phyloP scores from a whole-genome alignment of 2,888 invertebrate species.

The Tuta absoluta region DNA sequence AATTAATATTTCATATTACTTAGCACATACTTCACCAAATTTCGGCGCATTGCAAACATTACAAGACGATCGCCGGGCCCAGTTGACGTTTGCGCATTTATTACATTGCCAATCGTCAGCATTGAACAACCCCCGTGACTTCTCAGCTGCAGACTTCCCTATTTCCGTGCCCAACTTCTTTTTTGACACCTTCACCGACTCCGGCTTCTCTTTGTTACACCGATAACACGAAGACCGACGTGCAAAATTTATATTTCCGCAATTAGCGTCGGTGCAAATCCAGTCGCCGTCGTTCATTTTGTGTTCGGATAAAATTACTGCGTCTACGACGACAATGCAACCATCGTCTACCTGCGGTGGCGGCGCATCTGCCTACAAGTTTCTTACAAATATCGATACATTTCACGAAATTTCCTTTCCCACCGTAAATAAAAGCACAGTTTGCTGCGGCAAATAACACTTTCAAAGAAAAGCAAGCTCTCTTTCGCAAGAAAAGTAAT shows the following conservation, averaged over 20 bases:
- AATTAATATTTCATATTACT: background rate
- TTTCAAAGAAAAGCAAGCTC: constrained; percentile 76
- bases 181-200: constrained; percentile 71
- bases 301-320: constrained; percentile 38
- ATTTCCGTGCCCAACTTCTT: constrained; percentile 97
- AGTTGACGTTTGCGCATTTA: constrained; percentile 99
- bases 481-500: constrained; percentile 74
- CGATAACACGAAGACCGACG: constrained; percentile 94
- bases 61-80: constrained; percentile 97
- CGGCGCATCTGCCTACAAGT: constrained; percentile 24
- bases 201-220: constrained; percentile 88
- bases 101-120: constrained; percentile 99
- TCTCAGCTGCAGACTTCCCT: constrained; percentile 98
- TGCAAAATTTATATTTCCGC: constrained; percentile 97
- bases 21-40: constrained; percentile 91
- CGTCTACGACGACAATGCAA: constrained; percentile 41
- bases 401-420: constrained; percentile 40
- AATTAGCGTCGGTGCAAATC: constrained; percentile 85
- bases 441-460: constrained; percentile 56
- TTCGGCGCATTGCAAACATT: constrained; percentile 99
- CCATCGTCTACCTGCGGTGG: constrained; percentile 37
- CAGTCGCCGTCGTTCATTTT: constrained; percentile 83
- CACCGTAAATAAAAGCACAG: constrained; percentile 69
- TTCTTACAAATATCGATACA: constrained; percentile 42
- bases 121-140: constrained; percentile 96